Evolutionary conservation across 2,888 invertebrate genomes (phyloP).

Genomic region (Morpho helenor): DNA sequence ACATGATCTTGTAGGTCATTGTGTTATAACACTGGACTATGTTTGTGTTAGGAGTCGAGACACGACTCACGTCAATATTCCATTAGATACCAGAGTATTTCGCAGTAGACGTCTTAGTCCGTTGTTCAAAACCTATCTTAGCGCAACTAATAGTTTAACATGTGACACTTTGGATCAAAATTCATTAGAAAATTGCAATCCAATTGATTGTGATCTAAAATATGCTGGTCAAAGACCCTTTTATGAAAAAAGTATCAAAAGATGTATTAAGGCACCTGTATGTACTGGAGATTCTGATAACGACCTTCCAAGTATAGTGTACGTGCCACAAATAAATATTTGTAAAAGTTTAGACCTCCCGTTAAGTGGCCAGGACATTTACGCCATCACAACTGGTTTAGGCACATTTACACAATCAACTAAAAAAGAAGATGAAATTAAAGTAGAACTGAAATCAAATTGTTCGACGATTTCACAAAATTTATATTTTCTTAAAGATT

Average conservation of each 20-base stretch:
- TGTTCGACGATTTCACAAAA: conserved; percentile 62
- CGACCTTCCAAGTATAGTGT: conserved; percentile 48
- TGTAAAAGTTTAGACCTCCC: conserved; percentile 52
- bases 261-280: conserved; percentile 41
- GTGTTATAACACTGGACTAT: conserved; percentile 42
- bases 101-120: conserved; percentile 19
- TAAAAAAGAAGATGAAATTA: conserved; percentile 21
- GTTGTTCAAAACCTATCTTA: conserved; percentile 34
- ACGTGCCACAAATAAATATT: conserved; percentile 45
- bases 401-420: conserved; percentile 38
- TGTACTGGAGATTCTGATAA: conserved; percentile 40
- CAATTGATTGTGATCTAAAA: conserved; percentile 54
- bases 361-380: conserved; percentile 48
- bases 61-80: conserved; percentile 35
- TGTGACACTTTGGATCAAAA: conserved; percentile 52
- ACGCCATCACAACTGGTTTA: conserved; percentile 48
- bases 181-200: conserved; percentile 45
- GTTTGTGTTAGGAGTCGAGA: conserved; percentile 34
- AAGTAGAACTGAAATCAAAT: conserved; percentile 43
- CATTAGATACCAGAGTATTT: conserved; percentile 49
- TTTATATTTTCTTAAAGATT: conserved; percentile 45
- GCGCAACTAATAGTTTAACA: conserved; percentile 25
- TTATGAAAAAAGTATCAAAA: conserved; percentile 36
- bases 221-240: conserved; percentile 48
- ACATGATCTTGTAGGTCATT: conserved; percentile 53